phyloP scores from a whole-genome alignment of 2,113 vertebrate genomes.

The Isichthys henryi region DNA sequence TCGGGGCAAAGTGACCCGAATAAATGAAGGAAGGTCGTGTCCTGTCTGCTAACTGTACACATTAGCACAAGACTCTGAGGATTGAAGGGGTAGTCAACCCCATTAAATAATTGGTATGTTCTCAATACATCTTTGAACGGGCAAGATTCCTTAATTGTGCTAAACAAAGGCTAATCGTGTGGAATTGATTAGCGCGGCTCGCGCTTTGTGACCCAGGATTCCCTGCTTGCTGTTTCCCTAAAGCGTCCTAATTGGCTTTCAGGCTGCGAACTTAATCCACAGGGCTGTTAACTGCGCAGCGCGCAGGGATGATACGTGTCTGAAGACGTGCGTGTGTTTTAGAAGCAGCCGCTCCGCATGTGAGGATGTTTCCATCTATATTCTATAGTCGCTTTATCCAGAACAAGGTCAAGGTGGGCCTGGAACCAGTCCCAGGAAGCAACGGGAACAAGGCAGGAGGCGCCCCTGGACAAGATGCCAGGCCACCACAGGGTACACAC shows the following conservation, averaged over 20 bases:
- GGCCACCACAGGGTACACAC: not conserved
- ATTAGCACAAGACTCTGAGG: constrained; percentile 8
- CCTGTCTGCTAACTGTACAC: constrained; percentile 32
- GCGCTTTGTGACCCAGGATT: constrained; percentile 21
- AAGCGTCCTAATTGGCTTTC: constrained; percentile 23
- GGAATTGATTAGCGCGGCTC: constrained; percentile 29
- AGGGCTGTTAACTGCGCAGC: not conserved
- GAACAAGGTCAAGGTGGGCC: not conserved
- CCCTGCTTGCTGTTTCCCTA: constrained; percentile 8
- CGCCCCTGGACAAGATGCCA: not conserved
- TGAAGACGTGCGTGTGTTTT: constrained; percentile 16
- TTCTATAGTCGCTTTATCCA: not conserved
- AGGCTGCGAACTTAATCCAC: constrained; percentile 25
- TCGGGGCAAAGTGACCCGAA: constrained; percentile 12
- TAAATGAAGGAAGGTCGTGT: not conserved
- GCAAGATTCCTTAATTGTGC: constrained; percentile 33
- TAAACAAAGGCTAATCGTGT: constrained; percentile 34
- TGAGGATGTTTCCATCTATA: not conserved
- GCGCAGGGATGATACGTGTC: constrained; percentile 1
- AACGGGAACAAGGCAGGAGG: not conserved
- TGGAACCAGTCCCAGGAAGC: not conserved
- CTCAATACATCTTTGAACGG: constrained; percentile 24
- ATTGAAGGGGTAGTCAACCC: constrained; percentile 28
- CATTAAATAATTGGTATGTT: constrained; percentile 29
- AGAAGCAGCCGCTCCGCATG: not conserved